Evolutionary conservation across 2,113 vertebrate species (phyloP), one percentile per base, ranked within the genome.

Genomic region (Himantopus leucocephalus): DNA sequence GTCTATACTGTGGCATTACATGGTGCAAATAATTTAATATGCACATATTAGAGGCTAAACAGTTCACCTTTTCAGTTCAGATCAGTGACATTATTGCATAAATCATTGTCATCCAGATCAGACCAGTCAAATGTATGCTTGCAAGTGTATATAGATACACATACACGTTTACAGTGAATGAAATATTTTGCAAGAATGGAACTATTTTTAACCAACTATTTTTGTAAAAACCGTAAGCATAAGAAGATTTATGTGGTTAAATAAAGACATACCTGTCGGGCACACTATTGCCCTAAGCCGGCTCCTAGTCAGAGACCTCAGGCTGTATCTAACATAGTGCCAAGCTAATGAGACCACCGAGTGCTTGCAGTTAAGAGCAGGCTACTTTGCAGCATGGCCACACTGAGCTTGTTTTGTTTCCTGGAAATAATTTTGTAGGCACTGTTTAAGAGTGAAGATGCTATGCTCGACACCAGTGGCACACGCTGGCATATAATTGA

Each of bases 151-250:
- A 13, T 12, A 68, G 19, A 48, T 22, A 35, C 7, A 29, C 10
- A 32, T 8, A 32, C 0, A 2, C 13, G 26, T 17, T 6, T 15
- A 20, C 14, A 59, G 6, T 2, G 14, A 63, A 68, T 18, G 1
- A 88, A 72, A 75, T 55, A 47, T 47, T 81, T 82, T 32, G 67
- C 18, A 55, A 47, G 16, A 90, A 41, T 18, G 1, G 34, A 80
- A 23, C 11, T 30, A 47, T 47, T 68, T 77, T 52, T 52, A 47
- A 66, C 6, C 24, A 72, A 41, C 4, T 27, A 16, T 30, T 71
- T 82, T 88, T 55, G 14, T 23, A 66, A 48, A 85, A 75, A 27
- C 4, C n/a, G 2, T 17, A 55, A 50, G 6, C 27, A 19, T 43
- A 48, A 74, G 41, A 27, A 50, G 26, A 56, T 30, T n/a, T 22